Conservation (phyloP, 1,140 invertebrate genomes). For the Drosophila grimshawi region DNA sequence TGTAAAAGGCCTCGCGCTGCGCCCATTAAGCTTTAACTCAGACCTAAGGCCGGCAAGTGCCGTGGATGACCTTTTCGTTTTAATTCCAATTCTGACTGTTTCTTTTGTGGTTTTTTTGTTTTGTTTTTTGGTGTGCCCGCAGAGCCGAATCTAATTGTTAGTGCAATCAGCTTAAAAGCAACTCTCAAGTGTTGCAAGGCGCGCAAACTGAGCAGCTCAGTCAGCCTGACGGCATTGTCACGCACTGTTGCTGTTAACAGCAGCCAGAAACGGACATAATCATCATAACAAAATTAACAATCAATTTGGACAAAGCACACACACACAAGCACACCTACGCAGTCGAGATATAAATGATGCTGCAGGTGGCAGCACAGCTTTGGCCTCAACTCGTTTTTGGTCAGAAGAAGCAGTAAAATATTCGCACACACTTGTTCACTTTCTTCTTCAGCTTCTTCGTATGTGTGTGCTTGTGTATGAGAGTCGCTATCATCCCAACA, state of each 20-base stretch:
- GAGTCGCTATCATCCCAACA: conserved; percentile 43
- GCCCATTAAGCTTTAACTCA: conserved; percentile 67
- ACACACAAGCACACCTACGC: conserved; percentile 32
- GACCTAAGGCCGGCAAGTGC: conserved; percentile 62
- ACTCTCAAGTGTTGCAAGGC: conserved; percentile 31
- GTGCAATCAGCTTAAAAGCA: conserved; percentile 56
- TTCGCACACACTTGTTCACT: conserved; percentile 77
- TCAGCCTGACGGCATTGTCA: conserved; percentile 24
- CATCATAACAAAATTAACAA: conserved; percentile 47
- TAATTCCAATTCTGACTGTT: conserved; percentile 64
- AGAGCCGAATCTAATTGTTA: conserved; percentile 68
- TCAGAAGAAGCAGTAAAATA: conserved; percentile 60
- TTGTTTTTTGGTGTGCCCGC: conserved; percentile 45
- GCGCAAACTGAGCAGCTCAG: background rate
- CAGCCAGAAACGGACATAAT: conserved; percentile 52
- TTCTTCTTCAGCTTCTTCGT: conserved; percentile 63
- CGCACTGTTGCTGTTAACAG: conserved; percentile 60
- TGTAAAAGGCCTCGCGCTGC: conserved; percentile 56
- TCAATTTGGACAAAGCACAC: conserved; percentile 54
- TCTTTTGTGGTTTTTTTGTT: conserved; percentile 32
- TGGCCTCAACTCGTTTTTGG: conserved; percentile 56
- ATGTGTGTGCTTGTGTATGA: conserved; percentile 14
- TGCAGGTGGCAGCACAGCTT: conserved; percentile 47
- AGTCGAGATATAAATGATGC: conserved; percentile 27
- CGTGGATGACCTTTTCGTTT: conserved; percentile 73